Evolutionary conservation across 2,113 vertebrate species (phyloP), one percentile per base, ranked within the genome.

Genomic region (Phrynosoma blainvillii): DNA sequence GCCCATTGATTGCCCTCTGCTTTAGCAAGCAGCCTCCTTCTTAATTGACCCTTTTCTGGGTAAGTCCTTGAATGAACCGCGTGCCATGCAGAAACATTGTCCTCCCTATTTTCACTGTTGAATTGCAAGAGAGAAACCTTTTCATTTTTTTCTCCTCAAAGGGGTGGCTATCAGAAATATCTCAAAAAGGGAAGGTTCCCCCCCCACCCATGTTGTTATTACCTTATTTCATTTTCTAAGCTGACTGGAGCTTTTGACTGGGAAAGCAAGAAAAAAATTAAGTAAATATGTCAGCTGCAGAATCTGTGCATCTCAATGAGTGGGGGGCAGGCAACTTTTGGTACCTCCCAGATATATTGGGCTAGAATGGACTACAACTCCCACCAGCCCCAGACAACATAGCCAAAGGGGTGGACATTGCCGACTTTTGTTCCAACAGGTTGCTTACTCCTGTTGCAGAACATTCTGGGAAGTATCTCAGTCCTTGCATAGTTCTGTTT

Each of bases 1-100:
- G 92, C 90, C 79, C 32, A 11, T 91, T 56, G 87, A 82, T 93
- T 90, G 88, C 90, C 81, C 65, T 84, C 87, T 84, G 81, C 76
- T 88, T 78, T 84, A 70, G 62, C 30, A 87, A 91, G 77, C 88
- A 82, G 84, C 66, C 77, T 86, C 83, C 88, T 93, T 93, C 66
- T 77, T 82, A 78, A 71, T 86, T 89, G 79, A 82, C 74, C 65
- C 73, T 65, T 77, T 68, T n/a, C 68, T 62, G 59, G 30, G 73
- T 27, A 71, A 88, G 74, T 84, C 87, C 87, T 88, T n/a, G 65
- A 40, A 71, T 84, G 81, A 88, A 83, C 87, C 5, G 21, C 23
- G 73, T 70, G 32, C 47, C 16, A 40, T 23, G 54, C n/a, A 66
- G 70, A 25, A 78, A 7, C 6, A 42, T 78, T 78, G 36, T 42